Evolutionary conservation across 2,797 vertebrate genomes (phyloP).

Genomic region (Macropus fuliginosus): DNA sequence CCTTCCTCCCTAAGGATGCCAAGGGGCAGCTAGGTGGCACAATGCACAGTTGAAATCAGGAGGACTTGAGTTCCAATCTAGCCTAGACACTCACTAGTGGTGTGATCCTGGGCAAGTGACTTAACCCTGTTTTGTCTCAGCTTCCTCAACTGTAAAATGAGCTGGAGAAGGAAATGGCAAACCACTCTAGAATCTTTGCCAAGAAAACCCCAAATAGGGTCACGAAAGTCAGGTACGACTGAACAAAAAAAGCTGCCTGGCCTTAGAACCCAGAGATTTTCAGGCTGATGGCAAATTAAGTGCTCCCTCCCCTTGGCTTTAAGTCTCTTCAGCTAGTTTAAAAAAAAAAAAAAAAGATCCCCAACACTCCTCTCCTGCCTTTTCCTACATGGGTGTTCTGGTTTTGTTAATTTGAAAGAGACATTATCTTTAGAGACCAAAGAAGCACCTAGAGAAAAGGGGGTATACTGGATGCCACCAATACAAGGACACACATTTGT

Average conservation of each 20-base stretch:
- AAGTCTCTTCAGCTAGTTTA: neutral
- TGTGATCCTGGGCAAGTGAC: neutral
- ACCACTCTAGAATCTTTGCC: neutral
- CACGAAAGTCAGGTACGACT: neutral
- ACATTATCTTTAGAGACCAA: neutral
- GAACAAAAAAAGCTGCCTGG: neutral
- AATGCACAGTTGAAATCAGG: neutral
- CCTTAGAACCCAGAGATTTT: neutral
- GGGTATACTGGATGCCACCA: neutral
- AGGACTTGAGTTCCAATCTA: neutral
- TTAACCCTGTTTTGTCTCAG: neutral
- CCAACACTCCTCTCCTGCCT: neutral
- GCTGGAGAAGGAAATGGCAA: neutral
- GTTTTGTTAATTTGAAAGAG: neutral
- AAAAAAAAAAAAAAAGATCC: neutral
- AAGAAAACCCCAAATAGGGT: neutral
- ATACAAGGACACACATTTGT: neutral
- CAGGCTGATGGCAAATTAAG: neutral
- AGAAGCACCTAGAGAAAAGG: neutral
- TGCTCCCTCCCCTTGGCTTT: neutral
- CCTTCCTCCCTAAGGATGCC: neutral
- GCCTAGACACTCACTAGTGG: neutral
- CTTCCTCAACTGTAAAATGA: neutral
- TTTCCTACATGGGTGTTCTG: neutral
- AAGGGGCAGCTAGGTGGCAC: neutral